Evolutionary conservation across 2,113 vertebrate species (phyloP), one percentile per base, ranked within the genome.

Genomic region (Oxyura jamaicensis): DNA sequence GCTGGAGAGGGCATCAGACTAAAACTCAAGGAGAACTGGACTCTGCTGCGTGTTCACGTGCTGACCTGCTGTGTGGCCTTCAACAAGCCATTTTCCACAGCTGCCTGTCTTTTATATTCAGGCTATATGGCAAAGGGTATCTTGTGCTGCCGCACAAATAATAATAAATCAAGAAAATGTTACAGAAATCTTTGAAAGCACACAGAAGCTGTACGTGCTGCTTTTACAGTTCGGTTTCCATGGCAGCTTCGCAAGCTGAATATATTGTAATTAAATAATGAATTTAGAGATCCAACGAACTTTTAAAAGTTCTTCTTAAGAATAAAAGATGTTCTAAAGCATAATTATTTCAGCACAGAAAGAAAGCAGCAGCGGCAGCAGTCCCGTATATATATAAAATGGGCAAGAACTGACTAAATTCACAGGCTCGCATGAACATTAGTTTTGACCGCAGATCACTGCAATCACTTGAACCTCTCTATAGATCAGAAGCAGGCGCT

Each of bases 11-110:
- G 39, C 26, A n/a, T 3, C 18, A 42, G 39, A 63, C 67, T 71
- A 41, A n/a, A 35, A 23, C 16, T 23, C 50, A 65, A 65, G n/a
- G 31, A 77, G 36, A 63, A 31, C 21, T 2, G 1, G 35, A 35
- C 67, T 36, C 50, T n/a, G 53, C 4, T 0, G 0, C 0, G 0
- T 26, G 25, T 11, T 66, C 50, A 44, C 11, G n/a, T 0, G 0
- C 4, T 39, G 48, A 86, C 26, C 63, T 75, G 71, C 50, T 5
- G 0, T 5, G 36, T 10, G 53, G 65, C 52, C 65, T 62, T 89
- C 72, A 87, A 44, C 28, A 46, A 65, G 28, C 23, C 5, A 1
- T 23, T 1, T 69, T 18, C 46, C 48, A 68, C 46, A 78, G 31
- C n/a, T 67, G 46, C 3, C 39, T 69, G 56, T 15, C 80, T 66